Conservation (phyloP, 2,888 invertebrate genomes). For the Taphrorychus bicolor region DNA sequence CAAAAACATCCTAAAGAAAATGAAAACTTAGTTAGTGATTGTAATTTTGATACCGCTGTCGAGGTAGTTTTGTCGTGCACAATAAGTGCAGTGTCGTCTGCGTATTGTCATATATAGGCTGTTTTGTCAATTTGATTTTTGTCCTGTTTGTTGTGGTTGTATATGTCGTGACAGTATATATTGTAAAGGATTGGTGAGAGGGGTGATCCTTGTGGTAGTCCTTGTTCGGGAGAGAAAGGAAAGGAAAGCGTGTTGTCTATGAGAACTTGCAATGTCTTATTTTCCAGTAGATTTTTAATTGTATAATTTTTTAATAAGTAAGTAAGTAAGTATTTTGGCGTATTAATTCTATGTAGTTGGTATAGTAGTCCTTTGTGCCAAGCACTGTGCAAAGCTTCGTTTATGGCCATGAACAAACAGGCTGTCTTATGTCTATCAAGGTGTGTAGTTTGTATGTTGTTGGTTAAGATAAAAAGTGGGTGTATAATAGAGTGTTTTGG, state of each 20-base stretch:
- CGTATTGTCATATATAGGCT: background rate
- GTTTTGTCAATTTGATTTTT: background rate
- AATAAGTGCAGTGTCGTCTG: conserved; percentile 8
- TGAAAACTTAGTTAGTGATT: no score
- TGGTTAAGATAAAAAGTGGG: conserved; percentile 1
- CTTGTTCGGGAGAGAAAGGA: background rate
- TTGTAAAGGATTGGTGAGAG: conserved; percentile 1
- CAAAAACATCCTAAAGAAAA: no score
- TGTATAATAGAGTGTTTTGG: background rate
- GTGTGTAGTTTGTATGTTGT: conserved; percentile 7
- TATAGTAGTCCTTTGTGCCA: conserved; percentile 3
- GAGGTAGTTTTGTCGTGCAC: no score
- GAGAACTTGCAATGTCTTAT: background rate
- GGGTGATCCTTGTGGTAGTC: background rate
- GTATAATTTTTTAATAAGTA: no score
- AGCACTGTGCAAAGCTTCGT: background rate
- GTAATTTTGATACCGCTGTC: no score
- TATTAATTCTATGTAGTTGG: background rate
- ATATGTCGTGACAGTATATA: conserved; percentile 4
- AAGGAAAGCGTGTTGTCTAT: background rate
- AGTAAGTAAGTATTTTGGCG: background rate
- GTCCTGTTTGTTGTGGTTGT: background rate
- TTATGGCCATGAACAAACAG: background rate
- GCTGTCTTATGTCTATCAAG: background rate
- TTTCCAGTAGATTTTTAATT: background rate